Evolutionary conservation across 2,113 vertebrate species (phyloP).

Genomic region (Sinosuthora webbiana): DNA sequence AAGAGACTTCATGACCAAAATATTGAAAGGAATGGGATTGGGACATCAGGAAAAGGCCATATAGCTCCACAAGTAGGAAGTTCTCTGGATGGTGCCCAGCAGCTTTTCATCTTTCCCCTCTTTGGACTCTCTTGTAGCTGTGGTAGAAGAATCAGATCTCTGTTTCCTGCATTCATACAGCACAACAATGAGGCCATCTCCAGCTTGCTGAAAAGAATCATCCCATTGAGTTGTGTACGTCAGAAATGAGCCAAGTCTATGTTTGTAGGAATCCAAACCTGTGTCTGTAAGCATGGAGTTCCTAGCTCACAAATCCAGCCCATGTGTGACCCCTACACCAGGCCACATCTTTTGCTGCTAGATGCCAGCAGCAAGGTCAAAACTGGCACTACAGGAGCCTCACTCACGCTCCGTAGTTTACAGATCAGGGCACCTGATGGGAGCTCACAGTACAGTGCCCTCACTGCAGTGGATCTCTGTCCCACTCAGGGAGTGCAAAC

Average conservation of each 20-base stretch:
- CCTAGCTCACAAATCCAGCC: background rate
- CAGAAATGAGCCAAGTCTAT: background rate
- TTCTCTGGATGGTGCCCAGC: background rate
- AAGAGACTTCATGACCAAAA: background rate
- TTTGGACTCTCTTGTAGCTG: background rate
- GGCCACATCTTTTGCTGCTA: background rate
- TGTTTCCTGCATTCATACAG: background rate
- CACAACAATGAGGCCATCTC: background rate
- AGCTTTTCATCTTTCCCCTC: background rate
- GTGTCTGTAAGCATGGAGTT: background rate
- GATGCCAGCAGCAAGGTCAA: background rate
- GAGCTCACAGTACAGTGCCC: background rate
- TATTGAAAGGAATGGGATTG: background rate
- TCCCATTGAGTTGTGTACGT: accelerated
- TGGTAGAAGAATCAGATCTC: background rate
- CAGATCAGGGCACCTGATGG: background rate
- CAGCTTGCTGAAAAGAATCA: background rate
- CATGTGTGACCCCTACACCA: background rate
- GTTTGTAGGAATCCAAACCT: background rate
- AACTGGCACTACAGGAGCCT: background rate
- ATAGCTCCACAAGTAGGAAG: background rate
- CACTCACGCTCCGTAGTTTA: background rate
- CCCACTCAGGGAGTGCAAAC: background rate
- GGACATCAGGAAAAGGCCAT: background rate
- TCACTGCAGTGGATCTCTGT: background rate